A percentile compares a stretch with the other conserved stretches of the same genome.
Conservation (phyloP, 2,888 invertebrate species). For the Drosophila austrosaltans region DNA sequence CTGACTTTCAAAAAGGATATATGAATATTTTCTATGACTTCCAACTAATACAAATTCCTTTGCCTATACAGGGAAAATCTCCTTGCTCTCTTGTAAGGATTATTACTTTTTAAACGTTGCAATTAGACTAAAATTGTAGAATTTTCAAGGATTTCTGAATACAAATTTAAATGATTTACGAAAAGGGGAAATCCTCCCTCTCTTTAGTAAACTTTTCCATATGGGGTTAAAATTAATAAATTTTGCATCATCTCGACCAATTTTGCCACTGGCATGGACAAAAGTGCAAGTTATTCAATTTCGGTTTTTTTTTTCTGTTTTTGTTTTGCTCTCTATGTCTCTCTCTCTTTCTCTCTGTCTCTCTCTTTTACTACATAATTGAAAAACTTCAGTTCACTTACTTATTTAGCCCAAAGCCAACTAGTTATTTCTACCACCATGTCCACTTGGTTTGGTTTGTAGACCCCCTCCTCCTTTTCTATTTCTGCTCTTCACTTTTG, state of each 20-base stretch:
- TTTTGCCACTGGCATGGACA: slow-evolving; percentile 29
- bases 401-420: slow-evolving; percentile 11
- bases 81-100: no score
- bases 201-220: neutral
- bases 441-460: neutral
- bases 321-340: neutral
- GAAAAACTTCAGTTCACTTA: slow-evolving; percentile 53
- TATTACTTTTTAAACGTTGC: no score
- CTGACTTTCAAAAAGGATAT: no score
- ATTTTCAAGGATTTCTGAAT: no score
- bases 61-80: no score
- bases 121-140: no score
- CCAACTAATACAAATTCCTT: no score
- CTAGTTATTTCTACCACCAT: neutral
- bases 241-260: slow-evolving; percentile 26
- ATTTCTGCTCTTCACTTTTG: slow-evolving; percentile 2
- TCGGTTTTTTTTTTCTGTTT: neutral
- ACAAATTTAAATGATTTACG: no score
- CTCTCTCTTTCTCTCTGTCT: neutral
- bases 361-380: slow-evolving; percentile 34
- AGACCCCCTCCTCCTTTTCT: slow-evolving; percentile 4
- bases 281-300: slow-evolving; percentile 56
- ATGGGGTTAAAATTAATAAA: slow-evolving; percentile 36
- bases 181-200: no score
- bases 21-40: no score